Percentiles rank a stretch among this genome's conserved stretches.
These are phyloP conservation scores for Dryobotodes eremita DNA, from an alignment of 2,888 invertebrate genomes.

Conservation along the genomic window DNA sequence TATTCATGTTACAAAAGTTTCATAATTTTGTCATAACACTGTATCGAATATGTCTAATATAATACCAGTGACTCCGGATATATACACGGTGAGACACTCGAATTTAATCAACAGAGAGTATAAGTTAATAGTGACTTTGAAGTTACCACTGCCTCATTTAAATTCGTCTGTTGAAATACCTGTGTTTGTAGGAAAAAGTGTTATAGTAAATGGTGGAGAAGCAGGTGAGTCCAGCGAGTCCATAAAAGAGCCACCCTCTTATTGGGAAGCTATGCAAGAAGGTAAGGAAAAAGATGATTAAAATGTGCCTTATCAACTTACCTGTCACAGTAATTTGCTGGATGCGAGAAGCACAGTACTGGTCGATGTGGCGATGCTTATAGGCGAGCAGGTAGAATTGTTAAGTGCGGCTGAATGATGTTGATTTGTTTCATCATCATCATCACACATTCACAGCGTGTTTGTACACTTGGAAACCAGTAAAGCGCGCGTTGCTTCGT, in stretches of 20 bases:
- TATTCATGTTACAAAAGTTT: too few species aligned
- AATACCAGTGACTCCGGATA: slow-evolving; percentile 1
- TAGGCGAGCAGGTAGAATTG: too few species aligned
- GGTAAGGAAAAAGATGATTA: background rate
- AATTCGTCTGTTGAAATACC: slow-evolving; percentile 46
- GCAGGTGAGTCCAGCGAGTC: too few species aligned
- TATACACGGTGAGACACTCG: slow-evolving; percentile 46
- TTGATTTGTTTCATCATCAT: background rate
- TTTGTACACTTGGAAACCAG: too few species aligned
- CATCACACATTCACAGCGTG: too few species aligned
- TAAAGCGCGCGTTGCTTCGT: too few species aligned
- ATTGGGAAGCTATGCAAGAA: slow-evolving; percentile 31
- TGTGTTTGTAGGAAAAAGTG: slow-evolving; percentile 43
- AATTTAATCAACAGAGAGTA: slow-evolving; percentile 39
- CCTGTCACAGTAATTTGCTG: background rate
- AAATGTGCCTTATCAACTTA: background rate
- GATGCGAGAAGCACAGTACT: background rate
- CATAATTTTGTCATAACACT: too few species aligned
- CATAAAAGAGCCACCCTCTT: background rate
- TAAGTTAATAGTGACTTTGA: slow-evolving; percentile 48
- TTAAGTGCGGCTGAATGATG: too few species aligned
- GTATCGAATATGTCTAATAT: slow-evolving; percentile 6
- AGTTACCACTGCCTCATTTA: slow-evolving; percentile 39
- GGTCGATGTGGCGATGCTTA: too few species aligned
- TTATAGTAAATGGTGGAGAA: background rate